phyloP scores from a whole-genome alignment of 2,113 vertebrate genomes.

The Oxyura jamaicensis region DNA sequence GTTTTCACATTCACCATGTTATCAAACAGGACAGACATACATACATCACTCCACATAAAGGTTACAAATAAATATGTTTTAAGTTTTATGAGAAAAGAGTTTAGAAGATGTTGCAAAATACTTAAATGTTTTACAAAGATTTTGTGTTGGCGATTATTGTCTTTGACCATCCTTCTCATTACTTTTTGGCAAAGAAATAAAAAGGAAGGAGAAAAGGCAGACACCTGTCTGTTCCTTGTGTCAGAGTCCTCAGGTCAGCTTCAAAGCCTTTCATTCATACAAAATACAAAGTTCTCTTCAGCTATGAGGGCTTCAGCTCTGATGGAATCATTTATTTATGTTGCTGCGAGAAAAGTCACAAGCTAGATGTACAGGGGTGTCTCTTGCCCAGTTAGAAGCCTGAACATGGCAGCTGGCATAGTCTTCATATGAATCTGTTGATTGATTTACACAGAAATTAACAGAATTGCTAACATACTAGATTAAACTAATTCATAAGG shows the following conservation, averaged over 20 bases:
- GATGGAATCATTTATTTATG: conserved; percentile 5
- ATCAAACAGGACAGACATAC: conserved; percentile 72
- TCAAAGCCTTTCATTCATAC: conserved; percentile 50
- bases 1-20: conserved; percentile 47
- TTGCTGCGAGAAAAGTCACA: neutral
- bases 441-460: neutral
- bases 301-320: conserved; percentile 6
- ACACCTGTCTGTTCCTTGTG: conserved; percentile 53
- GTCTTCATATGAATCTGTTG: conserved; percentile 99
- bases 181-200: conserved; percentile 57
- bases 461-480: neutral
- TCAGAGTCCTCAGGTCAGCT: conserved; percentile 41
- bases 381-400: conserved; percentile 98
- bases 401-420: conserved; percentile 99
- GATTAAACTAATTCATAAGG: neutral
- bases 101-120: conserved; percentile 71
- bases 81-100: conserved; percentile 48
- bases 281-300: conserved; percentile 64
- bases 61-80: conserved; percentile 78
- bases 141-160: conserved; percentile 57
- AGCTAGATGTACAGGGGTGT: conserved; percentile 95
- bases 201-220: conserved; percentile 59
- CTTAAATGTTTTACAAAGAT: conserved; percentile 56
- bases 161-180: conserved; percentile 56
- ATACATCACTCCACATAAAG: conserved; percentile 73